Conservation (phyloP, 2,888 invertebrate genomes). For the Ramazzottius varieornatus region DNA sequence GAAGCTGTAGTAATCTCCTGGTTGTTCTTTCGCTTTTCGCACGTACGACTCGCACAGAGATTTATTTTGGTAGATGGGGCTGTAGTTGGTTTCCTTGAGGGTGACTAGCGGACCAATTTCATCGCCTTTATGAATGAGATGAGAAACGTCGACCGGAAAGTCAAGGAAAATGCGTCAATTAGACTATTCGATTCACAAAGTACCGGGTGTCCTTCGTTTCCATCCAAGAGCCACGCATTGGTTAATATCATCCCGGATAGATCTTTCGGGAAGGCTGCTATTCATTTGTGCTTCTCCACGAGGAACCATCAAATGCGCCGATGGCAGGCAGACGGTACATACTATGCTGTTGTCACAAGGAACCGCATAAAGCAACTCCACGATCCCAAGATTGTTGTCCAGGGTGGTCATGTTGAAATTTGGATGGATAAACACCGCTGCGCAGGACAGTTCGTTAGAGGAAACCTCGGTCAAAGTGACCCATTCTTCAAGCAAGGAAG, state of each 20-base stretch:
- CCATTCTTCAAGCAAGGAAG: no score
- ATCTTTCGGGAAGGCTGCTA: neutral
- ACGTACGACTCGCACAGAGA: neutral
- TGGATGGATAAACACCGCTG: neutral
- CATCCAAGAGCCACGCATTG: neutral
- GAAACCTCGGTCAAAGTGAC: no score
- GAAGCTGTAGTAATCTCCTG: neutral
- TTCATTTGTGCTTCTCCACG: neutral
- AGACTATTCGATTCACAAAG: neutral
- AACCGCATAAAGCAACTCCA: neutral
- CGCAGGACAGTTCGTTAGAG: no score
- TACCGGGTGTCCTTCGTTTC: neutral
- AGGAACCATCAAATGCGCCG: neutral
- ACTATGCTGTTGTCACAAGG: neutral
- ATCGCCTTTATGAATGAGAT: no score
- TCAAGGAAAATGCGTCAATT: neutral
- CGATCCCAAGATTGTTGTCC: neutral
- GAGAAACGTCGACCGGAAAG: no score
- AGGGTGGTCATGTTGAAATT: neutral
- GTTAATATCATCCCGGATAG: neutral
- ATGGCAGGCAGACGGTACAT: slow-evolving; percentile 1
- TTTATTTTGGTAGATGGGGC: neutral
- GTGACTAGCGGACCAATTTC: neutral
- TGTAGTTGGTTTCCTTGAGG: neutral
- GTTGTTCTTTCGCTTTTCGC: neutral